Conservation (phyloP, 1,140 invertebrate genomes). For the Proctacanthus coquilletti region DNA sequence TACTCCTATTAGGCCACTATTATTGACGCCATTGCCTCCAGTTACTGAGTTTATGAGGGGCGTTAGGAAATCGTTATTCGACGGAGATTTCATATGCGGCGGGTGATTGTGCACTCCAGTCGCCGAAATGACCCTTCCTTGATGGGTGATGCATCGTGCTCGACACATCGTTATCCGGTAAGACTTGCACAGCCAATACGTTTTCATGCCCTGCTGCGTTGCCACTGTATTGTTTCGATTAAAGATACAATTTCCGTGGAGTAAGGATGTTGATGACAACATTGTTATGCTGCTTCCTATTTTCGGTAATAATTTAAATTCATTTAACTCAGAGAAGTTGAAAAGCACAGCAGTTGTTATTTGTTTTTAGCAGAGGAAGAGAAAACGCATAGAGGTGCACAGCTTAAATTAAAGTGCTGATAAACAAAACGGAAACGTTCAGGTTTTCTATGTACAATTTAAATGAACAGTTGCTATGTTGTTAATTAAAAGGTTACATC, state of each 20-base stretch:
- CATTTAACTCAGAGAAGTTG: background rate
- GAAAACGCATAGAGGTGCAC: too few species aligned
- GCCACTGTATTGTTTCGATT: slow-evolving; percentile 30
- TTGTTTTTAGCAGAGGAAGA: slow-evolving; percentile 1
- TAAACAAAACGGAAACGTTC: too few species aligned
- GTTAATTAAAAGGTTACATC: too few species aligned
- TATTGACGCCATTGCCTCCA: background rate
- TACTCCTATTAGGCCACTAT: too few species aligned
- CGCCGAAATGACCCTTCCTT: slow-evolving; percentile 27
- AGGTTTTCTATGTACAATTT: too few species aligned
- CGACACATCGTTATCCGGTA: slow-evolving; percentile 30
- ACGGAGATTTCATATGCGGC: slow-evolving; percentile 19
- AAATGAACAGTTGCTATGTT: too few species aligned
- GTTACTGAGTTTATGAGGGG: background rate
- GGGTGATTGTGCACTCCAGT: slow-evolving; percentile 29
- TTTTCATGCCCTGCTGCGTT: slow-evolving; percentile 31
- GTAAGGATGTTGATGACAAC: slow-evolving; percentile 28
- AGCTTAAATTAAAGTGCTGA: too few species aligned
- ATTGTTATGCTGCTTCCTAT: slow-evolving; percentile 29
- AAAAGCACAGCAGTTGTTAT: background rate
- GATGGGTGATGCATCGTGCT: slow-evolving; percentile 28
- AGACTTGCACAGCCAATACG: slow-evolving; percentile 30
- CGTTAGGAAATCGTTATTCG: slow-evolving; percentile 1
- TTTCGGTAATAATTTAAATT: too few species aligned
- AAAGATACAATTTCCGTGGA: slow-evolving; percentile 29